Percentiles rank a stretch among this genome's conserved stretches.
Conservation (phyloP, 92 coral and sea anemone genomes). For the Bergia sp. region DNA sequence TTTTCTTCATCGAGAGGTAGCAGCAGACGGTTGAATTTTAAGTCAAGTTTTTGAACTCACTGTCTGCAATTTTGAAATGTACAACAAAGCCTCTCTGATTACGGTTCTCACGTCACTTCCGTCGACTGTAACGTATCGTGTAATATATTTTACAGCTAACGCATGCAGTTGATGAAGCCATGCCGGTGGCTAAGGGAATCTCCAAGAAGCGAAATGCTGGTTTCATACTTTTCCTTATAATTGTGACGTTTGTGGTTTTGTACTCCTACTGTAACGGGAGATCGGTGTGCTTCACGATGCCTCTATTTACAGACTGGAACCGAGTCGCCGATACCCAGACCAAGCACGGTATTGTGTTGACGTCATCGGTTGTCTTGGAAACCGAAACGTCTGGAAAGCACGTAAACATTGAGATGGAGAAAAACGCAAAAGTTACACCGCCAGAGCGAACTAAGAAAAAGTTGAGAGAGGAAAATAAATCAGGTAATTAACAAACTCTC, state of each 20-base stretch:
- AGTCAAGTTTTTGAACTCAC: too few relatives aligned
- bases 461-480: not conserved
- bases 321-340: slow-evolving; percentile 46
- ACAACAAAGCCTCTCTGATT: not conserved
- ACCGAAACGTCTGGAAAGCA: not conserved
- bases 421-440: not conserved
- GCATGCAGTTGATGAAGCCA: not conserved
- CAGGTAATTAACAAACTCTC: not conserved
- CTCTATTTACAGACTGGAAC: slow-evolving; percentile 73
- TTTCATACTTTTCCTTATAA: slow-evolving; percentile 58
- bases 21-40: too few relatives aligned
- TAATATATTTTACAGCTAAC: not conserved
- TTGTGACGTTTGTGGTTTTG: slow-evolving; percentile 74
- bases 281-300: slow-evolving; percentile 81
- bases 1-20: too few relatives aligned
- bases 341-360: slow-evolving; percentile 58
- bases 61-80: too few relatives aligned
- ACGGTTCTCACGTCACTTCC: not conserved
- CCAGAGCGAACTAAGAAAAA: not conserved
- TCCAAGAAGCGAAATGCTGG: slow-evolving; percentile 73
- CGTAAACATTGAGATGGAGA: not conserved
- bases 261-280: slow-evolving; percentile 86
- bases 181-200: slow-evolving; percentile 48
- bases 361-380: slow-evolving; percentile 59
- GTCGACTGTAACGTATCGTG: not conserved